These are phyloP conservation scores for Xestia rhomboidea DNA, from an alignment of 2,888 invertebrate species.

Conservation along the genomic window DNA sequence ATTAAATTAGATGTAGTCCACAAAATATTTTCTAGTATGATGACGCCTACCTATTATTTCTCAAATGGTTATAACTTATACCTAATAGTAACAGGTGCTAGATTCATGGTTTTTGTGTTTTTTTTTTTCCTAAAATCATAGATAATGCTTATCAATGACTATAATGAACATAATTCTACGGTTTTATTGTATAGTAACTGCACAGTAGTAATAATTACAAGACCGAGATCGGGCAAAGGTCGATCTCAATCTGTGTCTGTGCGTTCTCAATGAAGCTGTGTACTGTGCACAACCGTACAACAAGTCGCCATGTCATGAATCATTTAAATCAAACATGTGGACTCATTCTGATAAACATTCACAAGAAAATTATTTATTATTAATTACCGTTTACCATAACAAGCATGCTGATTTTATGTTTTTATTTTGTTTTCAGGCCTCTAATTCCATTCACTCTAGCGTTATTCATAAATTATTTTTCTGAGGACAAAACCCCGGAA, in stretches of 20 bases:
- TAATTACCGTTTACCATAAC: background rate
- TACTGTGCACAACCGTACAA: slow-evolving; percentile 7
- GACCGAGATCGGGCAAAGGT: slow-evolving; percentile 42
- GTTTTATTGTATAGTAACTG: slow-evolving; percentile 4
- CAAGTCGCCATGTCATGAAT: slow-evolving; percentile 19
- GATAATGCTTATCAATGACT: background rate
- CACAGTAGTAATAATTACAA: slow-evolving; percentile 22
- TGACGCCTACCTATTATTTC: background rate
- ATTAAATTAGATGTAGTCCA: background rate
- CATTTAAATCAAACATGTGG: slow-evolving; percentile 28
- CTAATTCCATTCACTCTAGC: slow-evolving; percentile 91
- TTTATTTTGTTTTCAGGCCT: slow-evolving; percentile 87
- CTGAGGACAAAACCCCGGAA: slow-evolving; percentile 87
- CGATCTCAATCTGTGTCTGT: slow-evolving; percentile 26
- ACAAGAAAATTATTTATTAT: slow-evolving; percentile 8
- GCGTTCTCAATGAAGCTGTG: slow-evolving; percentile 38
- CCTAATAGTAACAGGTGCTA: background rate
- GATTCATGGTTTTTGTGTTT: slow-evolving; percentile 8
- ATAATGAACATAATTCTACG: background rate
- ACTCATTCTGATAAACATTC: slow-evolving; percentile 33
- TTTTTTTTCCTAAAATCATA: background rate
- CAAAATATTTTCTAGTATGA: background rate
- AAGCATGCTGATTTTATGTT: slow-evolving; percentile 30
- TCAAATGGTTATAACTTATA: too few species aligned
- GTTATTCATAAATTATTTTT: slow-evolving; percentile 92